Conservation (phyloP, 2,888 invertebrate species). For the Hetaerina titia region DNA sequence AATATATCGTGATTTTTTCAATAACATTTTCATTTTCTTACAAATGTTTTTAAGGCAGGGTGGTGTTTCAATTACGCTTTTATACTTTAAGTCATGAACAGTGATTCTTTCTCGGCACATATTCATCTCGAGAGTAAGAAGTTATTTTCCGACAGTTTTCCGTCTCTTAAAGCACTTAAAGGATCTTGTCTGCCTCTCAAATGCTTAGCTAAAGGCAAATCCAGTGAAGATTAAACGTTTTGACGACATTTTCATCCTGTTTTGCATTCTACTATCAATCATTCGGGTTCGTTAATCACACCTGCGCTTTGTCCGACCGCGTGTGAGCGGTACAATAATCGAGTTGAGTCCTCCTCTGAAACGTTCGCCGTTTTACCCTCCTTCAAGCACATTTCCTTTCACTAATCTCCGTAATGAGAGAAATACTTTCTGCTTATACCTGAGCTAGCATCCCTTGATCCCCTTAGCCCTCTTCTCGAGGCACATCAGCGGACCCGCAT, state of each 20-base stretch:
- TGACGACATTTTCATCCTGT: not conserved
- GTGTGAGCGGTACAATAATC: not conserved
- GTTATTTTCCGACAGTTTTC: not conserved
- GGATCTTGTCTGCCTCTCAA: not conserved
- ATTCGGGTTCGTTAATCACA: not conserved
- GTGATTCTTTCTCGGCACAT: not conserved
- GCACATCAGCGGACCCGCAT: not conserved
- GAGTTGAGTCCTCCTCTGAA: not conserved
- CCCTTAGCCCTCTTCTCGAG: not conserved
- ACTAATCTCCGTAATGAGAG: not conserved
- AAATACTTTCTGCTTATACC: not conserved
- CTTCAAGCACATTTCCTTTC: slow-evolving; percentile 8
- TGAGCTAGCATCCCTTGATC: not conserved
- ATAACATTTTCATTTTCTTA: too few relatives aligned
- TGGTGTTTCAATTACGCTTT: too few relatives aligned
- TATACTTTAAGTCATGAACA: too few relatives aligned
- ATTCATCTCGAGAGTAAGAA: not conserved
- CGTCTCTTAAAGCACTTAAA: not conserved
- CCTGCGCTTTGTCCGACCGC: not conserved
- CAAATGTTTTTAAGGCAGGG: too few relatives aligned
- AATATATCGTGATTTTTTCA: too few relatives aligned
- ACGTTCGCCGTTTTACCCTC: not conserved
- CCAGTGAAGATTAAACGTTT: not conserved
- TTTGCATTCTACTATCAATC: not conserved
- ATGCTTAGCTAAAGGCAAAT: not conserved